Base-by-base conservation (phyloP, 2,888 invertebrate species). In the Cephus spinipes region DNA sequence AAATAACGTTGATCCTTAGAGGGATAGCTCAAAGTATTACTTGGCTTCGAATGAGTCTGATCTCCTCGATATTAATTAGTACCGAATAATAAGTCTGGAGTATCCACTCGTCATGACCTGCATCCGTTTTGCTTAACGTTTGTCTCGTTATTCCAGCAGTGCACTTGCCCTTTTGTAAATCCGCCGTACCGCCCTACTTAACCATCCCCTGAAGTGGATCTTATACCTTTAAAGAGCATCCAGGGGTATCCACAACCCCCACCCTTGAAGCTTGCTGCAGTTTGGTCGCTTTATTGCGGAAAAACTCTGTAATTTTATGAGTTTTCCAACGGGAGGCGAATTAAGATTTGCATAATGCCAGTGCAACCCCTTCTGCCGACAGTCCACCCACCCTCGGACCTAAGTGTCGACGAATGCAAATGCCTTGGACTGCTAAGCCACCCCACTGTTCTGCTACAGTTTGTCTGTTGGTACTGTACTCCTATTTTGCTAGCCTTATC, bases 341-440 rank as follows among this genome's bases (percentile, higher is more conserved):
- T 88, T 85, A 87, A 84, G 83, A 88, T 88, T 88, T 88, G 87
- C 87, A 88, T 88, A 88, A 88, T 86, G 82, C 78, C 80, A 79
- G 76, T 75, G 79, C 79, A 75, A 76, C 79, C 40, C 40, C 40
- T 40, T 40, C 40, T 40, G 40, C 40, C 40, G 40, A 40, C 40
- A 40, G 40, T 40, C 40, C 40, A 40, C 40, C 40, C 40, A 40
- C 40, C 76, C 80, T 83, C 81, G 83, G 83, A 81, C 83, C 80
- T 79, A 84, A 85, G 84, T 80, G 83, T 79, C 79, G 83, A 79
- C 82, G 83, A 81, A 86, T 86, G 86, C 83, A 86, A 86, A 86
- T 86, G 81, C 71, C 71, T n/a, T 32, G 71, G 32, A 71, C 71
- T 32, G 71, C 30, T 71, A 71, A 71, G 71, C 71, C n/a, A 32